Evolutionary conservation across 2,113 vertebrate species (phyloP).

Genomic region (Orycteropus afer): DNA sequence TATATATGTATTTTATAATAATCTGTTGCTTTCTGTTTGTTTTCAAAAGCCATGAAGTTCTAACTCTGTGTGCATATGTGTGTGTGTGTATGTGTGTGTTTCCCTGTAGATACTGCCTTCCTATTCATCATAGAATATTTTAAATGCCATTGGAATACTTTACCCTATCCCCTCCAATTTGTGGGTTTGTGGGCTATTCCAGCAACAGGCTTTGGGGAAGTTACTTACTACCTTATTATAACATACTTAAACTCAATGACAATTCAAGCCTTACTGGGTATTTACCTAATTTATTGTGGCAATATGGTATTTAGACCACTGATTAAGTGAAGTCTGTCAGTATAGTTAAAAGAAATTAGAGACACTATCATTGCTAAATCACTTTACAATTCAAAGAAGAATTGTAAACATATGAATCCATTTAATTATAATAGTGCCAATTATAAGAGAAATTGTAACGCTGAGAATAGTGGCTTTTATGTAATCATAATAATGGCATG

Average conservation of each 20-base stretch:
- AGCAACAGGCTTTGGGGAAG: slow-evolving; percentile 74
- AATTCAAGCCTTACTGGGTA: slow-evolving; percentile 83
- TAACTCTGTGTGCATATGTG: not conserved
- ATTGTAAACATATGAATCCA: slow-evolving; percentile 92
- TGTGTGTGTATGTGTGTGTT: not conserved
- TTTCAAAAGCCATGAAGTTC: not conserved
- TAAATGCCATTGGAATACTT: slow-evolving; percentile 46
- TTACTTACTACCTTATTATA: slow-evolving; percentile 75
- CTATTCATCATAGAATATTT: slow-evolving; percentile 30
- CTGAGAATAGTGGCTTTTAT: slow-evolving; percentile 89
- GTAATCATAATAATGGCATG: slow-evolving; percentile 92
- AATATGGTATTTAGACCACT: slow-evolving; percentile 87
- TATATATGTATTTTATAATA: not conserved
- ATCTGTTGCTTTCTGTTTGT: not conserved
- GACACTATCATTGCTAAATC: slow-evolving; percentile 91
- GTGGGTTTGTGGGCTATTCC: slow-evolving; percentile 73
- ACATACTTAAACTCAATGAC: slow-evolving; percentile 76
- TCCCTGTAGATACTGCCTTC: not conserved
- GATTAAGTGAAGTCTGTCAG: slow-evolving; percentile 89
- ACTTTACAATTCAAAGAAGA: slow-evolving; percentile 88
- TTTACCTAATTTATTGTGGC: slow-evolving; percentile 89
- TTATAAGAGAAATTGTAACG: slow-evolving; percentile 90
- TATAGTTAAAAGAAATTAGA: slow-evolving; percentile 91
- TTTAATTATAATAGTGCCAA: slow-evolving; percentile 92
- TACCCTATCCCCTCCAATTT: slow-evolving; percentile 53